Evolutionary conservation across 2,113 vertebrate species (phyloP), one percentile per base, ranked within the genome.

Genomic region (Platanista minor): DNA sequence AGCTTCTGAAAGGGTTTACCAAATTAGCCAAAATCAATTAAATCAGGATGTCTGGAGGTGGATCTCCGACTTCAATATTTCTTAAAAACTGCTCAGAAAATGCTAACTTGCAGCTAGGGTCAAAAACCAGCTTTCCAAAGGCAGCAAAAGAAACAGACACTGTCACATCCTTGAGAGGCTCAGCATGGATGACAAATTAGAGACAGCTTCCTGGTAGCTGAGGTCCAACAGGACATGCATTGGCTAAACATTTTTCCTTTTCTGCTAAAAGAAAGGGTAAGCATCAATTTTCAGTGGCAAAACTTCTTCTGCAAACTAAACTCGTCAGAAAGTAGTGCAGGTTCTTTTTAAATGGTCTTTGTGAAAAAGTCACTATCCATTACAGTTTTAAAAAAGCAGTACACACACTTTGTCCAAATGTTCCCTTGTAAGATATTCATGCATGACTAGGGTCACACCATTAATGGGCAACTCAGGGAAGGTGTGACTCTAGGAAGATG

Each of bases 31-130:
- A 31, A 80, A 62, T 67, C 54, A 49, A 59, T 59, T 8, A 69
- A 54, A 61, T 49, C n/a, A 39, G 21, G 59, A 59, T 92, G 66
- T 71, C 71, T 31, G 18, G 36, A n/a, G 17, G 18, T 33, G 15
- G 33, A 74, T 33, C 18, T n/a, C 72, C 25, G 23, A 21, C 12
- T 84, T 96, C 7, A 6, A 2, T 25, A 46, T 39, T 8, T 87
- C 64, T 75, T 46, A 3, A n/a, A 54, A 67, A 93, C 52, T 52
- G 20, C 57, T 74, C 46, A 11, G 14, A 87, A 91, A 31, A 78
- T 54, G 46, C 31, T 74, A 39, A 33, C 0, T 0, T 2, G 18
- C 21, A 71, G 2, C 11, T 7, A 17, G 5, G 5, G 0, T 9
- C 49, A 41, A 41, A 84, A 71, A 62, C 5, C 27, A 21, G 39